phyloP scores from a whole-genome alignment of 1,140 invertebrate genomes.

The Drosophila triauraria region DNA sequence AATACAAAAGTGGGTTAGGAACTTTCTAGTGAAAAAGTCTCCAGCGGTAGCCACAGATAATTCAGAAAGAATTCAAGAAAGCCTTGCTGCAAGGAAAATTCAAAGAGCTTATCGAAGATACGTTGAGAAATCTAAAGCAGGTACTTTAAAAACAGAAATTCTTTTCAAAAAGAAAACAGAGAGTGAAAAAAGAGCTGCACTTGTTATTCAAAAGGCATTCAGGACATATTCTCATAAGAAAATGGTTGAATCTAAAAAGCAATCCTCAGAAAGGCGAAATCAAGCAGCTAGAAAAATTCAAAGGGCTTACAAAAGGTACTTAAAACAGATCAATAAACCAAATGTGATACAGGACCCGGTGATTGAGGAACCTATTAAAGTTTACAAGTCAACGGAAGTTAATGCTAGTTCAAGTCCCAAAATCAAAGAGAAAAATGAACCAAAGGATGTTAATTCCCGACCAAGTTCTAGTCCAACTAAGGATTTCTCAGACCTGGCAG shows the following conservation, averaged over 20 bases:
- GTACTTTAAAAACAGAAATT: not conserved
- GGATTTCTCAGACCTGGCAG: not conserved
- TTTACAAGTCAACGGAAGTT: not conserved
- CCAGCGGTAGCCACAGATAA: not conserved
- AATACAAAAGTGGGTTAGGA: conserved; percentile 30
- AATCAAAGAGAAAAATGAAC: not conserved
- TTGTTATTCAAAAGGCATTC: conserved; percentile 38
- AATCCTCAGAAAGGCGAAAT: not conserved
- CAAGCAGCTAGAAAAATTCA: conserved; percentile 27
- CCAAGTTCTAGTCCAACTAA: not conserved
- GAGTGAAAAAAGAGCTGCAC: conserved; percentile 9
- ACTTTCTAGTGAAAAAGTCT: not conserved
- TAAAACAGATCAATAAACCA: not conserved
- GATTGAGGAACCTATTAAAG: not conserved
- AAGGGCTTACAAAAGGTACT: conserved; percentile 34
- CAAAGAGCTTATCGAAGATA: conserved; percentile 46
- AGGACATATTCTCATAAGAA: conserved; percentile 11
- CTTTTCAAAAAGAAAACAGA: not conserved
- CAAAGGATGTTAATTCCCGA: not conserved
- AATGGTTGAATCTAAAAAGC: not conserved
- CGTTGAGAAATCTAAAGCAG: not conserved
- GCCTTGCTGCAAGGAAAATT: conserved; percentile 49
- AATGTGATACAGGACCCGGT: not conserved
- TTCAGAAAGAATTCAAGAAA: not conserved
- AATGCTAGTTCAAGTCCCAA: not conserved